phyloP scores from a whole-genome alignment of 2,797 vertebrate species.

The Argentina silus region DNA sequence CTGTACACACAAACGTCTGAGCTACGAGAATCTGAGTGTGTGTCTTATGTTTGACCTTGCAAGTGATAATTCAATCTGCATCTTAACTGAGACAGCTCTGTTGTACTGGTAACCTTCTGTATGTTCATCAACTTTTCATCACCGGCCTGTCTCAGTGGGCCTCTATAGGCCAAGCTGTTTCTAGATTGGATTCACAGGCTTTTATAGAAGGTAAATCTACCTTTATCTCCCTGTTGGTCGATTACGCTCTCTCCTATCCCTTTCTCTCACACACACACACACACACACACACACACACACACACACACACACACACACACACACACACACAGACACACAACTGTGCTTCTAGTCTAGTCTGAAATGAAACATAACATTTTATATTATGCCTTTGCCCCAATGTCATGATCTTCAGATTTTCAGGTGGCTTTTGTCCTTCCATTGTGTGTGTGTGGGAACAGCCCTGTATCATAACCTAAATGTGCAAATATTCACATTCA shows the following conservation, averaged over 20 bases:
- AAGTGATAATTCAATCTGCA: neutral
- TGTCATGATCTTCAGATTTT: neutral
- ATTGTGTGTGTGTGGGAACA: no score
- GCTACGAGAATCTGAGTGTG: conserved; percentile 2
- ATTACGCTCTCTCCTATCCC: conserved; percentile 28
- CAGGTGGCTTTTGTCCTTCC: neutral
- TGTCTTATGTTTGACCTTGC: conserved; percentile 17
- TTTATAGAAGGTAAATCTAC: conserved; percentile 45
- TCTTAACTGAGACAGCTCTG: neutral
- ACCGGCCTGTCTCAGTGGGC: conserved; percentile 13
- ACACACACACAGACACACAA: conserved; percentile 2
- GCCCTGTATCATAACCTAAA: no score
- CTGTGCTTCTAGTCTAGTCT: neutral
- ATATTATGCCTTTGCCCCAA: neutral
- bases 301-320: neutral
- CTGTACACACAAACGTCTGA: no score
- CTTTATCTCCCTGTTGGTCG: conserved; percentile 30
- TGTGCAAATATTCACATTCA: no score
- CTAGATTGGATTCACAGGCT: conserved; percentile 5
- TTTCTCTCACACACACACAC: conserved; percentile 8
- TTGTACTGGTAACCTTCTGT: neutral
- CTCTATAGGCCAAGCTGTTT: conserved; percentile 13
- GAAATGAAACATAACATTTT: conserved; percentile 7
- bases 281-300: conserved; percentile 8
- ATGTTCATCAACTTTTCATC: conserved; percentile 10